These are phyloP conservation scores for Lamellibrachia columna DNA, from an alignment of 2,888 invertebrate genomes.

Conservation along the genomic window DNA sequence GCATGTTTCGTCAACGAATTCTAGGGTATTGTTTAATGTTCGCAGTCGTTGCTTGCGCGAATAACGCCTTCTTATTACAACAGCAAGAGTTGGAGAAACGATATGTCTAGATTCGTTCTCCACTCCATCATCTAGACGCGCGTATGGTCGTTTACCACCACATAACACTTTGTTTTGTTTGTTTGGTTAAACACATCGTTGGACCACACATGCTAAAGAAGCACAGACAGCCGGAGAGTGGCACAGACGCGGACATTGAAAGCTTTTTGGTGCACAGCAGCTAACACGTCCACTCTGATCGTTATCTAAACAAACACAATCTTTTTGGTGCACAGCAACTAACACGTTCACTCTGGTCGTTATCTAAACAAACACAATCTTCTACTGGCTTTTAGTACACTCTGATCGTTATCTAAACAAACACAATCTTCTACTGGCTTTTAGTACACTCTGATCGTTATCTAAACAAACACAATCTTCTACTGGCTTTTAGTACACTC, in stretches of 20 bases:
- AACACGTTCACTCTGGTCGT: too few relatives aligned
- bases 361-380: too few relatives aligned
- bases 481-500: background rate
- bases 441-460: background rate
- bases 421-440: too few relatives aligned
- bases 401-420: too few relatives aligned
- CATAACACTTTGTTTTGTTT: background rate
- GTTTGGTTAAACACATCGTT: background rate
- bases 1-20: too few relatives aligned
- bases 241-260: background rate
- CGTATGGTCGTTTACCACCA: background rate
- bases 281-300: background rate
- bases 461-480: background rate
- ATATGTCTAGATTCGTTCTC: background rate
- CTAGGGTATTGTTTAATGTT: too few relatives aligned
- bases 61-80: background rate
- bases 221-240: background rate
- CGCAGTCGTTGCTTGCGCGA: background rate
- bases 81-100: too few relatives aligned
- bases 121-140: background rate
- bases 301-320: background rate
- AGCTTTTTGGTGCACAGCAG: background rate
- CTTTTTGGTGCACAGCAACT: background rate
- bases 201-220: background rate
- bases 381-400: too few relatives aligned